Base-by-base conservation (phyloP, 1,140 invertebrate species). In the Tribolium madens region DNA sequence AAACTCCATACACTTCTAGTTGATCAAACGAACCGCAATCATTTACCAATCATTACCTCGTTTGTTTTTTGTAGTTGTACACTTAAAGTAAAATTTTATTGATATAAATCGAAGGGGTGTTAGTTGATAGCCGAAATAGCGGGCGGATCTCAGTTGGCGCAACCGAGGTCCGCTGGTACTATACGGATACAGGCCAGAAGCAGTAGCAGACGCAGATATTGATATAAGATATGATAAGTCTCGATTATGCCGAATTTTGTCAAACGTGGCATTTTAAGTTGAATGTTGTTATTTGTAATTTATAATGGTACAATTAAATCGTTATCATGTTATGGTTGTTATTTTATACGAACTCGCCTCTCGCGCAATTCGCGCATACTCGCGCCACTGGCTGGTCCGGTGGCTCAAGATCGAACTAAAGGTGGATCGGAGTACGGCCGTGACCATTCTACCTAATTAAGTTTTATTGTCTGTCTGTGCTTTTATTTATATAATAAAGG, bases 241-340 rank as follows among this genome's bases (percentile, higher is more conserved):
- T 78, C 79, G 76, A 77, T 82, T 82, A 84, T 83, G 83, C 83
- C 83, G 81, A 84, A 83, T 76, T 80, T 83, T 82, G 77, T 80
- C 26, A 75, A 42, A 81, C 76, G 60, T 83, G 82, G 82, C 79
- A 82, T 82, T 83, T 83, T 80, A 79, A 84, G 82, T 83, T 84
- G 72, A 83, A 84, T 84, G 83, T 84, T 85, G 84, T 84, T 84
- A 83, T 83, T 80, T 84, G 84, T 85, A 84, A 84, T 84, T 80
- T 82, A 76, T 82, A 81, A 80, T 76, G 79, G 53, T 79, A 77
- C 76, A 81, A 81, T 77, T 82, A 79, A 83, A 83, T 83, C 83
- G 83, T 84, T 84, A 84, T 82, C 81, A 83, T 84, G 82, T 84
- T 84, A 84, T 83, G 80, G 78, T 83, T 84, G 83, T 84, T 84